phyloP scores from a whole-genome alignment of 2,888 invertebrate species.

The Polymixis flavicincta region DNA sequence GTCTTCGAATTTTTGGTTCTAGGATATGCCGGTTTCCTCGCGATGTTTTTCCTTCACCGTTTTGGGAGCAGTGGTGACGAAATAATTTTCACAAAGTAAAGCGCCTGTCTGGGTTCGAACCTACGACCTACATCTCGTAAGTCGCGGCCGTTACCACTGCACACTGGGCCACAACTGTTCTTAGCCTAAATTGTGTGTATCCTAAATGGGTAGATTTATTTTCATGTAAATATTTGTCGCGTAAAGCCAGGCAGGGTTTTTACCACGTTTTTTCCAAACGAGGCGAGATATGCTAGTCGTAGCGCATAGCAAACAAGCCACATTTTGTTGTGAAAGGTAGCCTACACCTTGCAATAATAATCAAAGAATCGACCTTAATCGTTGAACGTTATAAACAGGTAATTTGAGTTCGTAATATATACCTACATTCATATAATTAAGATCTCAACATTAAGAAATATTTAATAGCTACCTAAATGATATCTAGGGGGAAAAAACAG shows the following conservation, averaged over 20 bases:
- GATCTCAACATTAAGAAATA: not conserved
- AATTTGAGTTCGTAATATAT: not conserved
- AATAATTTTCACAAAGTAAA: too few relatives aligned
- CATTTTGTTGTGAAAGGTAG: slow-evolving; percentile 22
- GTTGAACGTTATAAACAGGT: not conserved
- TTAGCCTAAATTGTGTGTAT: too few relatives aligned
- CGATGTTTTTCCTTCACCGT: too few relatives aligned
- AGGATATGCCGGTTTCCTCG: too few relatives aligned
- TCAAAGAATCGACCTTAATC: not conserved
- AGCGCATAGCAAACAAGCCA: not conserved
- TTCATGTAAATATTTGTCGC: slow-evolving; percentile 22
- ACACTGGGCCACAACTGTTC: too few relatives aligned
- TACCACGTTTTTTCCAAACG: slow-evolving; percentile 41
- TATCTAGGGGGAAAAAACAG: not conserved
- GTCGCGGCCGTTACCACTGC: too few relatives aligned
- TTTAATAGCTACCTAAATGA: not conserved
- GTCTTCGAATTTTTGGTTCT: too few relatives aligned
- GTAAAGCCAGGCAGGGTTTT: slow-evolving; percentile 17
- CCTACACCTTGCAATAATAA: not conserved
- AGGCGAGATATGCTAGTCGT: not conserved
- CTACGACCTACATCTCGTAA: too few relatives aligned
- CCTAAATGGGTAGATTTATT: not conserved
- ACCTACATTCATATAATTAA: not conserved
- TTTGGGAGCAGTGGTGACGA: too few relatives aligned
- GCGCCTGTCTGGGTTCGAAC: too few relatives aligned